These are phyloP conservation scores for Enteromius radiatus DNA, from an alignment of 2,797 vertebrate genomes.

Conservation along the genomic window DNA sequence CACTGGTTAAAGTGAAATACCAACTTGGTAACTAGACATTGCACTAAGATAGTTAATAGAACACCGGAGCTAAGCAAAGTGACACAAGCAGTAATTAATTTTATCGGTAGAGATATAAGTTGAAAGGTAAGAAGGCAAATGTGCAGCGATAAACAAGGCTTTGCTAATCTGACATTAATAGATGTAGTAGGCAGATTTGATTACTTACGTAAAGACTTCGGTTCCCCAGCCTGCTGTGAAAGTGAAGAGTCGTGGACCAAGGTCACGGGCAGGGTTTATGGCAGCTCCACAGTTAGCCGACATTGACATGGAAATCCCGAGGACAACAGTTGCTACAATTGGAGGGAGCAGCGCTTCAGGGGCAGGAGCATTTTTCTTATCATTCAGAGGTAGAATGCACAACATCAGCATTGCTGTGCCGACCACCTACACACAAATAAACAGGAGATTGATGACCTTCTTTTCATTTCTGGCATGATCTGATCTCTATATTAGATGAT, in stretches of 20 bases:
- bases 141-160: not conserved
- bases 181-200: constrained; percentile 6
- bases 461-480: not conserved
- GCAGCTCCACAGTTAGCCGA: constrained; percentile 82
- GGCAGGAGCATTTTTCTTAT: constrained; percentile 77
- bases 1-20: not conserved
- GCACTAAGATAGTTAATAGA: not conserved
- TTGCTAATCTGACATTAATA: not conserved
- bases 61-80: not conserved
- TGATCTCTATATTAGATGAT: not conserved
- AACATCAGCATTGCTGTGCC: constrained; percentile 81
- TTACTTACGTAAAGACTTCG: constrained; percentile 87
- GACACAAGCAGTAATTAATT: not conserved
- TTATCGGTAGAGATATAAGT: not conserved
- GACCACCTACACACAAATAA: constrained; percentile 73
- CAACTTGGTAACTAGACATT: not conserved
- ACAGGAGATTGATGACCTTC: not conserved
- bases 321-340: constrained; percentile 77
- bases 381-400: constrained; percentile 78
- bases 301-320: constrained; percentile 81
- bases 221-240: constrained; percentile 85
- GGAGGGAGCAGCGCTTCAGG: constrained; percentile 78
- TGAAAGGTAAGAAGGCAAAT: not conserved
- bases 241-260: constrained; percentile 88
- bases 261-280: constrained; percentile 87